Evolutionary conservation across 2,113 vertebrate genomes (phyloP).

Genomic region (Catharus minimus): DNA sequence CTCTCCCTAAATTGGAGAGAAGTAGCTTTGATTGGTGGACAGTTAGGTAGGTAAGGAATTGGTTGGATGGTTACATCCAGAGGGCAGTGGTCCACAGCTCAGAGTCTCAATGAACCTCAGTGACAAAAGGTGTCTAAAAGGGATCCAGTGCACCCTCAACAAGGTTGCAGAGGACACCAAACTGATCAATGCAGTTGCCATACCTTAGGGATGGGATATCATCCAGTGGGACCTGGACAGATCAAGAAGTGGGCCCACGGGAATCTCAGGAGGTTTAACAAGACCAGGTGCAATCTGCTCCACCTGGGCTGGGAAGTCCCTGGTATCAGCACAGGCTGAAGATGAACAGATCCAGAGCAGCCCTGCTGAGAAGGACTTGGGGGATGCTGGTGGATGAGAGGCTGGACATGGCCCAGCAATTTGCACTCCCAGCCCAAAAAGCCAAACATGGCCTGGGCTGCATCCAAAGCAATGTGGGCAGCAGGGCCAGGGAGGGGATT

Average conservation of each 20-base stretch:
- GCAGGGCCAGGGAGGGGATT: neutral
- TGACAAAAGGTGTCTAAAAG: neutral
- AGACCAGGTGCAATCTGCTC: neutral
- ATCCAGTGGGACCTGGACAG: neutral
- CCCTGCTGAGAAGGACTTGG: neutral
- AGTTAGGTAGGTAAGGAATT: neutral
- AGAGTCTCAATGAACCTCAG: neutral
- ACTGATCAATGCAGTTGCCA: neutral
- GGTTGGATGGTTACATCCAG: neutral
- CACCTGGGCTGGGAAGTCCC: neutral
- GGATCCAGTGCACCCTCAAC: neutral
- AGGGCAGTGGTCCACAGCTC: neutral
- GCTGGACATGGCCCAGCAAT: neutral
- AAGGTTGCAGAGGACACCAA: neutral
- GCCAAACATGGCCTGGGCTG: accelerated
- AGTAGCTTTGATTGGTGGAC: neutral
- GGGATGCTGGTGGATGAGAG: neutral
- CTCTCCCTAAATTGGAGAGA: neutral
- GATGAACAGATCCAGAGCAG: neutral
- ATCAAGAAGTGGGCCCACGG: neutral
- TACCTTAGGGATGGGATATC: neutral
- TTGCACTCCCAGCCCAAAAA: neutral
- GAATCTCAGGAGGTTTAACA: neutral
- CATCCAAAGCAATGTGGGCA: accelerated
- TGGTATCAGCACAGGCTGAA: neutral